Evolutionary conservation across 1,140 invertebrate species (phyloP).

Genomic region (Battus philenor): DNA sequence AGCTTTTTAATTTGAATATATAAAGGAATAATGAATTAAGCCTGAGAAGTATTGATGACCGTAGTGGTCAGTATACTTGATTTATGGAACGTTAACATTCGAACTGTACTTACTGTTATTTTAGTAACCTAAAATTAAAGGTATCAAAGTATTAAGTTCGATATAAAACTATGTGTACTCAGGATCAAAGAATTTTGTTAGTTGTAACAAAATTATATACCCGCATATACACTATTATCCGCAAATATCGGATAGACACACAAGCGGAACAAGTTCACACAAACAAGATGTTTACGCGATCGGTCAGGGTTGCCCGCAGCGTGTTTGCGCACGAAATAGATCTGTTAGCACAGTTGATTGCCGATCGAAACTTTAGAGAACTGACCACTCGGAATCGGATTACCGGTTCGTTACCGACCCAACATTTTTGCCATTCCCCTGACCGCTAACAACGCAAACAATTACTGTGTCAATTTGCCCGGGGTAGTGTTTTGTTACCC

Average conservation of each 20-base stretch:
- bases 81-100: no score
- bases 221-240: constrained; percentile 4
- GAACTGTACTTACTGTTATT: no score
- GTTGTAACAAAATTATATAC: background rate
- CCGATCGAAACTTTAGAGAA: constrained; percentile 65
- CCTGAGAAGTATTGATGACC: no score
- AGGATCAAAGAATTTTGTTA: no score
- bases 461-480: constrained; percentile 32
- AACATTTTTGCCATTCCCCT: constrained; percentile 65
- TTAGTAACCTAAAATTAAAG: no score
- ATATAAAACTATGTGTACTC: no score
- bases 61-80: no score
- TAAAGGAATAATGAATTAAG: no score
- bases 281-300: constrained; percentile 14
- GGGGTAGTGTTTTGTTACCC: constrained; percentile 35
- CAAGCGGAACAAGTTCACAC: constrained; percentile 11
- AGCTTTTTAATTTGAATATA: no score
- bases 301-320: constrained; percentile 24
- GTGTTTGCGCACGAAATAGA: constrained; percentile 68
- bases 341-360: constrained; percentile 70
- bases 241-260: constrained; percentile 9
- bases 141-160: no score
- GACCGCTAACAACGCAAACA: constrained; percentile 64
- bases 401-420: constrained; percentile 62
- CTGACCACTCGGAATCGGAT: constrained; percentile 69